phyloP scores from a whole-genome alignment of 2,888 invertebrate genomes.

The Eupeodes latifasciatus region DNA sequence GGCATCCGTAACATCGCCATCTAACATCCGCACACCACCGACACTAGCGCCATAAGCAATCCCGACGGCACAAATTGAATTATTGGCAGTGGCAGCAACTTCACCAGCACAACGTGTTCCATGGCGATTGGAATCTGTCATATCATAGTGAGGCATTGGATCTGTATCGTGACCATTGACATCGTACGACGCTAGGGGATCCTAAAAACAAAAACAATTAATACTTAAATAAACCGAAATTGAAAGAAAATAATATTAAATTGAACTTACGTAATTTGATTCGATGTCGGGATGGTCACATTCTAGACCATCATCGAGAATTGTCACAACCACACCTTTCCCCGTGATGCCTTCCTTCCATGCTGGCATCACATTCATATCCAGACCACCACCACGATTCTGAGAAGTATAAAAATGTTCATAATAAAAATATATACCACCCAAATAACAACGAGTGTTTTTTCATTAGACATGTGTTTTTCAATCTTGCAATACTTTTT shows the following conservation, averaged over 20 bases:
- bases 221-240: background rate
- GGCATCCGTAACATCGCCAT: conserved; percentile 99
- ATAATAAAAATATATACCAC: no score
- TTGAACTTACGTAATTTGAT: conserved; percentile 94
- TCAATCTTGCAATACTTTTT: no score
- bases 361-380: conserved; percentile 98
- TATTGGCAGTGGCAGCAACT: conserved; percentile 98
- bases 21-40: conserved; percentile 98
- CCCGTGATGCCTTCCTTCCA: conserved; percentile 98
- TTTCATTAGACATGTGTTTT: no score
- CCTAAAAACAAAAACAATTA: conserved; percentile 85
- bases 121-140: conserved; percentile 97
- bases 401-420: conserved; percentile 80
- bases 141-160: conserved; percentile 98
- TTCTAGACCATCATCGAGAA: conserved; percentile 98
- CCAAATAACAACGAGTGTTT: no score
- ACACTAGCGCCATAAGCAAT: conserved; percentile 98
- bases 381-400: conserved; percentile 95
- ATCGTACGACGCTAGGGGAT: conserved; percentile 97
- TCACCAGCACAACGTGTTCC: conserved; percentile 98
- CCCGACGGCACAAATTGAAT: conserved; percentile 97
- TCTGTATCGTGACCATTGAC: conserved; percentile 98
- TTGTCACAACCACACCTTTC: conserved; percentile 97
- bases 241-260: background rate
- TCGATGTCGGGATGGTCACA: conserved; percentile 97